Base-by-base conservation (phyloP, 2,888 invertebrate species). In the Ormyrus pomaceus region DNA sequence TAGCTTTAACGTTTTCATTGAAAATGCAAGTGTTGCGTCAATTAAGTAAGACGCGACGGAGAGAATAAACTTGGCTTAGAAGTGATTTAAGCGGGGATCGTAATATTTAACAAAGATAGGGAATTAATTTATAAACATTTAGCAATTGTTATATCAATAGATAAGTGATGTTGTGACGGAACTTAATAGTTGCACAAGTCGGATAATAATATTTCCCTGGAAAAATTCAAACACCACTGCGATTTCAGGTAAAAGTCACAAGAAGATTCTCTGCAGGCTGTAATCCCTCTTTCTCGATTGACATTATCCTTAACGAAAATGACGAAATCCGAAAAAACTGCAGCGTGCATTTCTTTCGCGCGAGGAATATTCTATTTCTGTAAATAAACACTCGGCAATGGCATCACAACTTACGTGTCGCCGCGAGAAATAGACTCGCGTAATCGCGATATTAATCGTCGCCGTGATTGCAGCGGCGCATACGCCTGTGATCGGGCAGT, bases 341-440 rank as follows among this genome's bases (percentile, higher is more conserved):
- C 65, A 51, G 51, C 45, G 13, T 7, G 13, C 19, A 58, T 10
- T 58, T 70, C 46, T 58, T 48, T 6, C 6, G 2, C 8, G 46
- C 46, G 48, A 13, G 34, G 34, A 9, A 61, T 69, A 50, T 64
- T 64, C 72, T 72, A 62, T 72, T 71, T 19, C 69, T 53, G 48
- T 71, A 59, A 66, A 71, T 71, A 71, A 72, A 58, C 50, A 64
- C 9, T 58, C 45, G 46, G 48, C 70, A 58, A 55, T 19, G 13
- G 34, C 34, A 62, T 9, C 45, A 48, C 7, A 34, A 46, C 71
- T 78, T 61, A 68, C 59, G 66, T 68, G 56, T 62, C 48, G 45
- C 58, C n/a, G 7, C 59, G 55, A 66, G 55, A 65, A 69, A 79
- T 73, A 79, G 69, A 79, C 50, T 62, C 73, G 68, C 72, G 74